Base-by-base conservation (phyloP, 1,140 invertebrate species). In the Dinothrombium tinctorium region DNA sequence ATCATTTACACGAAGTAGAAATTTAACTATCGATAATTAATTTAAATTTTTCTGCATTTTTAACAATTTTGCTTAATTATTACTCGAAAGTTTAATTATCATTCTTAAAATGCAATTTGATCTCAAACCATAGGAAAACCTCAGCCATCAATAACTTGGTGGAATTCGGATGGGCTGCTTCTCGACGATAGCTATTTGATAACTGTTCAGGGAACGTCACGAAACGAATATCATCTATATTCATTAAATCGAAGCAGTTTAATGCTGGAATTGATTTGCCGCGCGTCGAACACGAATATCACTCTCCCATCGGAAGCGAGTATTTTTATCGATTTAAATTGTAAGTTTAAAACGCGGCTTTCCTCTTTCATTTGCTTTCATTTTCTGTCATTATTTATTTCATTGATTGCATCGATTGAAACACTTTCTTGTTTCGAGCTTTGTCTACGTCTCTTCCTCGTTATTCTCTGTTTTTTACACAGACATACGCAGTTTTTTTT, bases 181-280 rank as follows among this genome's bases (percentile, higher is more conserved):
- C 19, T 55, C 2, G 49, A 53, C 23, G 47, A 55, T 22, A 49
- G 38, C 12, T 51, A 46, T 33, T 49, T 49, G 6, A 41, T 35
- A 2, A 42, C 40, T 2, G 40, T 45, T 14, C 40, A 44, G 17
- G 51, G 54, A 7, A 51, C 50, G 32, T 49, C 54, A 9, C 65
- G 50, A 31, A 52, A 52, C 59, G 66, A 75, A 44, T 64, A 82
- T 32, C 68, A 70, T 35, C 72, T 79, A 65, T 69, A 69, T 23
- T 65, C 68, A n/a, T 66, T 83, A 37, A 65, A 68, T 21, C 63
- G 79, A 31, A 69, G 72, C 12, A 74, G 82, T 59, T 68, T 82
- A 40, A 72, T 76, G 44, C 71, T 75, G 2, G 72, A 79, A 49
- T 77, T 81, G 56, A 80, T 76, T 26, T 86, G 79, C 54, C 73